These are phyloP conservation scores for Gobiocypris rarus DNA, from an alignment of 2,113 vertebrate species.

Conservation along the genomic window DNA sequence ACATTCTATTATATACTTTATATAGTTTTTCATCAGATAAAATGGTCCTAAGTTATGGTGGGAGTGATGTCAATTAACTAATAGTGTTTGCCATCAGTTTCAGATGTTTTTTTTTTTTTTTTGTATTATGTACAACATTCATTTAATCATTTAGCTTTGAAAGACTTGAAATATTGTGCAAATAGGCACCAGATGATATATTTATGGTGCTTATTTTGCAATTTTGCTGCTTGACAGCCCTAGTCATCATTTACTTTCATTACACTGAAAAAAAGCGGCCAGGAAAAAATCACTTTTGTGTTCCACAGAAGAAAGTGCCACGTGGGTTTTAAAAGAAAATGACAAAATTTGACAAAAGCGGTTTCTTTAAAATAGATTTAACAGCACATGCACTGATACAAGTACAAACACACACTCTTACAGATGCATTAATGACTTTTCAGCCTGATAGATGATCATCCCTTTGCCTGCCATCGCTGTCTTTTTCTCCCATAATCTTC, in stretches of 20 bases:
- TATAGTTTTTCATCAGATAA: too few species aligned
- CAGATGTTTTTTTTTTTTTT: too few species aligned
- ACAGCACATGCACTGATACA: not conserved
- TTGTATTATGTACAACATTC: too few species aligned
- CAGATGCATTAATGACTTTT: not conserved
- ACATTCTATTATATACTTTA: too few species aligned
- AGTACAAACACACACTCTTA: not conserved
- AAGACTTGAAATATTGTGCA: too few species aligned
- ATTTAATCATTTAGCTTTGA: too few species aligned
- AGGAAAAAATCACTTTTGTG: not conserved
- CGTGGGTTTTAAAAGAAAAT: not conserved
- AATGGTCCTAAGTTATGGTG: too few species aligned
- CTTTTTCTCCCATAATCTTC: slow-evolving; percentile 3
- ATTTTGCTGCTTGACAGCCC: not conserved
- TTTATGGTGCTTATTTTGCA: not conserved
- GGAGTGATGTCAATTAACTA: too few species aligned
- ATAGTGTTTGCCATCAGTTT: too few species aligned
- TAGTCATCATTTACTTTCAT: not conserved
- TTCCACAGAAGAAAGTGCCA: not conserved
- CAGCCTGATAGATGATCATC: slow-evolving; percentile 9
- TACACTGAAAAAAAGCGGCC: not conserved
- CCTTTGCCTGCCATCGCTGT: not conserved
- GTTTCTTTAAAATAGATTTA: not conserved
- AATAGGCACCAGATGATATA: not conserved
- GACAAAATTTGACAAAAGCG: not conserved